Base-by-base conservation (phyloP, 2,797 vertebrate genomes). In the Cirrhinus molitorella region DNA sequence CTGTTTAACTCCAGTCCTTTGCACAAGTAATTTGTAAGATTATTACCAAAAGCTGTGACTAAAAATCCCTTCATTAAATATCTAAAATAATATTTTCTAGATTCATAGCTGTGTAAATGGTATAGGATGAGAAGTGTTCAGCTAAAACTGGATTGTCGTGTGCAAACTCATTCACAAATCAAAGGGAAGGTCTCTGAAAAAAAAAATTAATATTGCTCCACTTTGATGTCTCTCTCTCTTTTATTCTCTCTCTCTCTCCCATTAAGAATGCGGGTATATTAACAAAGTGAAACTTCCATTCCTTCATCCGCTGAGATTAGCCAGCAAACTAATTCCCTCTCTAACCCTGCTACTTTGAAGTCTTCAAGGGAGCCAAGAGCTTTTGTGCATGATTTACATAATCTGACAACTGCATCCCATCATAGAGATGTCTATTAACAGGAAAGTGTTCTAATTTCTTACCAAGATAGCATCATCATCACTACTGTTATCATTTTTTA, bases 291-390 rank as follows among this genome's bases (percentile, higher is more conserved):
- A 87, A 85, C 83, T 85, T 91, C 87, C 89, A 83, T 87, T 85
- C 89, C 89, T 84, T 91, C 90, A 90, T 91, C 93, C 90, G 86
- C 85, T 90, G 91, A 93, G 93, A 95, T 95, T 94, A 94, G 91
- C 89, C 90, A 88, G 88, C 89, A 92, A 91, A 91, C 91, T 94
- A 94, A 95, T 95, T 94, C 94, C 92, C 92, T 93, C 91, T 93
- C 90, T 92, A 88, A 91, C 91, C 81, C 87, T 70, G 78, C 89
- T 81, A 90, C 94, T 95, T 95, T 95, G 93, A 95, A 94, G 93
- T 94, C 79, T 87, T 92, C 90, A 89, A 92, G 91, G 85, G 87
- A 88, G 68, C 79, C 77, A 70, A 83, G 61, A 88, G 89, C 89
- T 92, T 87, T 93, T 92, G 92, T 90, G 90, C 89, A 0, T 83